Percentiles rank a stretch among this genome's conserved stretches.
These are phyloP conservation scores for Plecturocebus donacophilus DNA, from an alignment of 2,113 vertebrate genomes.

Conservation along the genomic window DNA sequence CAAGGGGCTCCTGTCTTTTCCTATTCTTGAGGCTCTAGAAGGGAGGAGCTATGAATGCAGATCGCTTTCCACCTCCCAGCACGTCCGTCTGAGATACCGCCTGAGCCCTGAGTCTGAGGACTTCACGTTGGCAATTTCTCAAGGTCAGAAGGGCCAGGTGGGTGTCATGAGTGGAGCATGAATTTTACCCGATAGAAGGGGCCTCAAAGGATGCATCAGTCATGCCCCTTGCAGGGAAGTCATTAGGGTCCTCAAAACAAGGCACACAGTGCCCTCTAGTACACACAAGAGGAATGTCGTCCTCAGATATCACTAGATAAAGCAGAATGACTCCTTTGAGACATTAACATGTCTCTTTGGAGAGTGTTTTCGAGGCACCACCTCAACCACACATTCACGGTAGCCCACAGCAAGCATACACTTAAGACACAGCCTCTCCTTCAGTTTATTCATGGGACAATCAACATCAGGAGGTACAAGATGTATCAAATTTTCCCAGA, in stretches of 20 bases:
- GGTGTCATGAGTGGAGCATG: background rate
- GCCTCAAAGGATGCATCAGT: background rate
- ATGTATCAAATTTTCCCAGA: no score
- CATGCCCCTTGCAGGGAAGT: background rate
- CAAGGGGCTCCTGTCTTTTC: background rate
- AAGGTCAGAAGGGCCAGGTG: background rate
- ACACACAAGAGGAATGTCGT: no score
- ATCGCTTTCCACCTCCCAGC: background rate
- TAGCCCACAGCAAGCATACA: background rate
- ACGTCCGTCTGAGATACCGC: background rate
- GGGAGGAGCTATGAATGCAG: background rate
- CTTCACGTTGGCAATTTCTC: background rate
- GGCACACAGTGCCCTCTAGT: background rate
- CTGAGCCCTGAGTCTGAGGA: background rate
- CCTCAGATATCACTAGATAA: background rate
- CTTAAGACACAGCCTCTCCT: background rate
- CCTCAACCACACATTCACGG: background rate
- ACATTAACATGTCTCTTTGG: background rate
- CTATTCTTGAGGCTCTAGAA: background rate
- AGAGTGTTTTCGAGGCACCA: background rate
- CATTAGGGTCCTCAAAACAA: no score
- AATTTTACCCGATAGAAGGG: background rate
- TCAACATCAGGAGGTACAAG: background rate
- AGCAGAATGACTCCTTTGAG: background rate
- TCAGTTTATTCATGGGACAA: background rate